Percentiles rank a stretch among this genome's conserved stretches.
These are phyloP conservation scores for Drosophila koepferae DNA, from an alignment of 2,888 invertebrate genomes.

Conservation along the genomic window DNA sequence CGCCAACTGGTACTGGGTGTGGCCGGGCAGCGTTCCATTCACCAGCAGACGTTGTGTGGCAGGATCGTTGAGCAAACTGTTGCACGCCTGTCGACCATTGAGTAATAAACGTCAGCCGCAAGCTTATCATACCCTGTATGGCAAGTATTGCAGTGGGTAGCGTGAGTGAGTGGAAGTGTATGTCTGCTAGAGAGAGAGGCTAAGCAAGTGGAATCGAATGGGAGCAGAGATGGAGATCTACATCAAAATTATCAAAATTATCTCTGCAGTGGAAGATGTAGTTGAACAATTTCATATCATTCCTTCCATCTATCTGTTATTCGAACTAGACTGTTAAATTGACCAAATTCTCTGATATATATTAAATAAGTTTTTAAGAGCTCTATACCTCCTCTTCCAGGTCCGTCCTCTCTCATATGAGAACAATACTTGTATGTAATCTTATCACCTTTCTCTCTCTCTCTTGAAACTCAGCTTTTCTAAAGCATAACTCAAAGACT, in stretches of 20 bases:
- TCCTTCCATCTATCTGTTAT: background rate
- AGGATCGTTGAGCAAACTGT: conserved; percentile 88
- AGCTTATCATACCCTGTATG: conserved; percentile 31
- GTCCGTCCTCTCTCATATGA: too few species aligned
- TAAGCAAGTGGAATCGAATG: background rate
- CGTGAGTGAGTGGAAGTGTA: background rate
- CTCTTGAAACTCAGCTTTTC: background rate
- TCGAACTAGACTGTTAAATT: background rate
- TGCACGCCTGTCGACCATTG: conserved; percentile 87
- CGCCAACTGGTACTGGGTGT: conserved; percentile 87
- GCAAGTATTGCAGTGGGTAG: background rate
- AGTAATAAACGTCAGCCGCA: conserved; percentile 55
- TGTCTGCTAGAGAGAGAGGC: background rate
- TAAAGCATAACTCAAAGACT: background rate
- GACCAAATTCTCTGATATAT: too few species aligned
- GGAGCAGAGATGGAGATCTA: background rate
- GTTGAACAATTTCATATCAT: too few species aligned
- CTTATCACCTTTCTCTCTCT: too few species aligned
- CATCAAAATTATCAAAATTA: too few species aligned
- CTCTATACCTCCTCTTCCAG: too few species aligned
- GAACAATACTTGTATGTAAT: too few species aligned
- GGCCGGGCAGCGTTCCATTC: conserved; percentile 2
- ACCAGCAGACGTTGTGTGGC: conserved; percentile 88
- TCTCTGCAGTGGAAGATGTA: too few species aligned
- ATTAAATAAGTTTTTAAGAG: background rate